phyloP scores from a whole-genome alignment of 2,888 invertebrate species.

The Lagria hirta region DNA sequence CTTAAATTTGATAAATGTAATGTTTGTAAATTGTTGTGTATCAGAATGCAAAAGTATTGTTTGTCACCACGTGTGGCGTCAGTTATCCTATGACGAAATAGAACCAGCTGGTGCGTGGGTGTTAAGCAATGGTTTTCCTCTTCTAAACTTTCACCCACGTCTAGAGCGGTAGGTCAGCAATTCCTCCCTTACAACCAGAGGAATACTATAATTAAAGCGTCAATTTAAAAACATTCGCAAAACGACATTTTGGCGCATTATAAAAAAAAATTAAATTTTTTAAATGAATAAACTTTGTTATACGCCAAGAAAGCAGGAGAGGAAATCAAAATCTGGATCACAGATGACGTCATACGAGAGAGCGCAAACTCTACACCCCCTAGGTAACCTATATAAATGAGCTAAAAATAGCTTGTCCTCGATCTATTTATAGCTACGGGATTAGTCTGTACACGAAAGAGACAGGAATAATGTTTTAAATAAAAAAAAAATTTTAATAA shows the following conservation, averaged over 20 bases:
- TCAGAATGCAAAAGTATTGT: no score
- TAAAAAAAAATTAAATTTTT: no score
- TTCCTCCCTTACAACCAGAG: conserved; percentile 22
- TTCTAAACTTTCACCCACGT: conserved; percentile 27
- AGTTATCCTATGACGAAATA: conserved; percentile 20
- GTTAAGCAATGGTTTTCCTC: conserved; percentile 21
- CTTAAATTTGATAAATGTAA: background rate
- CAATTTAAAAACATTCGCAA: no score
- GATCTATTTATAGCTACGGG: conserved; percentile 55
- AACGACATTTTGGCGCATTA: no score
- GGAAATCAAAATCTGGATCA: conserved; percentile 36
- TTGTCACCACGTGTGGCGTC: conserved; percentile 13
- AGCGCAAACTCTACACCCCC: conserved; percentile 48
- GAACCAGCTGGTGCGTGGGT: conserved; percentile 31
- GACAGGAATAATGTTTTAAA: no score
- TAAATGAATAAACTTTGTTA: no score
- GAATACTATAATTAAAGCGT: no score
- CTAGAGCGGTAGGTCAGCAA: conserved; percentile 22
- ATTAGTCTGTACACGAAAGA: conserved; percentile 42
- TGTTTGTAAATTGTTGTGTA: no score
- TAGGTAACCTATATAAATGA: conserved; percentile 49
- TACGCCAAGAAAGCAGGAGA: conserved; percentile 30
- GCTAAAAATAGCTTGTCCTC: conserved; percentile 56
- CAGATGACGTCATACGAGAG: conserved; percentile 55
- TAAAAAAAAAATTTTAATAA: no score